Evolutionary conservation across 2,888 invertebrate species (phyloP), one percentile per base, ranked within the genome.

Genomic region (Eucera pruinosa): DNA sequence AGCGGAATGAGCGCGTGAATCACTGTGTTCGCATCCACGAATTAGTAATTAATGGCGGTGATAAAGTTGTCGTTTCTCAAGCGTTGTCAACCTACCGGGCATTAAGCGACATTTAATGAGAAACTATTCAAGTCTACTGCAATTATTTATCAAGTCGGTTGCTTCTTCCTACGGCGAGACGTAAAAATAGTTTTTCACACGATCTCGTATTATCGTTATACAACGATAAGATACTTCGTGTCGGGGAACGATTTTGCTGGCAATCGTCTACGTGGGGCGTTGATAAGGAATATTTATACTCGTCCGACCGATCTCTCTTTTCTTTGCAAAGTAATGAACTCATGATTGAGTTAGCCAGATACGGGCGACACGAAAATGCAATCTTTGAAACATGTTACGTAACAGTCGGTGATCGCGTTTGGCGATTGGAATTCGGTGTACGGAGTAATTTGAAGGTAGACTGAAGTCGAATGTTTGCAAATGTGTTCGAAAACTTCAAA

Each of bases 101-200:
- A 30, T 6, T 5, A 30, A 30, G 4, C 87, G 84, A 86, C 43
- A 66, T 81, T 85, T 83, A 87, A 20, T 86, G 84, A 85, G 85
- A 85, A 87, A 82, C 80, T 86, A 86, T 88, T 83, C 78, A 81
- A 65, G 73, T 30, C 30, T 30, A 33, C n/a, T n/a, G n/a, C n/a
- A n/a, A n/a, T n/a, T n/a, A n/a, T n/a, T n/a, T n/a, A n/a, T n/a
- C n/a, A n/a, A n/a, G n/a, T n/a, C n/a, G n/a, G 25, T 67, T 20
- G 45, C 18, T 54, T 18, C 15, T 36, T n/a, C 25, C 23, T 18
- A 9, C 43, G 68, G 55, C 18, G 20, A 41, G 25, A 11, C 27
- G 23, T 9, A 9, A 30, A 55, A 67, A 57, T 64, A 43, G 48
- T 55, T 58, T 48, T 52, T 67, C 47, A 11, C 15, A 23, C 60